Evolutionary conservation across 2,113 vertebrate genomes (phyloP), one percentile per base, ranked within the genome.

Genomic region (Lagopus muta): DNA sequence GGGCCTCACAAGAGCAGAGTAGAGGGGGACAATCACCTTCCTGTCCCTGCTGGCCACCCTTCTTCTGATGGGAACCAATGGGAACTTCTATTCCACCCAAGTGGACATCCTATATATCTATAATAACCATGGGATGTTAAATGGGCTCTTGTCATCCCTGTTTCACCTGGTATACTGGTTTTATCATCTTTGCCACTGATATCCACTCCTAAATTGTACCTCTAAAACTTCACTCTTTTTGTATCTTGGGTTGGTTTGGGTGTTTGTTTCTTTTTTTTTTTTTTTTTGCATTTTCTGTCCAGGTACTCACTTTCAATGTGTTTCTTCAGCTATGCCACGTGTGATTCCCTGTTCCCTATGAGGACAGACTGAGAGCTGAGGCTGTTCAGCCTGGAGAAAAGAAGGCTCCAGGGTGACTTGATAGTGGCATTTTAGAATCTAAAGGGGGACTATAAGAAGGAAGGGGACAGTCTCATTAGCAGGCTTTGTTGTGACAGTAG

Each of bases 271-370:
- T 38, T 38, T 15, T 42, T 16, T 43, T 43, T 43, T 36, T 14
- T 62, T 79, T 14, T 57, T 88, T 40, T n/a, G 30, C 13, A 24
- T 27, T 54, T 43, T 81, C 75, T 78, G 15, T 65, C 86, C 16
- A 42, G 0, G 1, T 61, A 76, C 25, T 76, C 0, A 0, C 25
- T 79, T 80, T 88, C 43, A 34, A 7, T 1, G 0, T 25, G 38
- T 69, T 87, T 86, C 90, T 93, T 86, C 48, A 66, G 24, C 21
- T 70, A 61, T 18, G 89, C 52, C 60, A 81, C n/a, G 32, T 45
- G n/a, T 10, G 54, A 57, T 19, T 57, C 30, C 54, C 32, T 9
- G 15, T 54, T 54, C 52, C 27, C 27, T 13, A 6, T 54, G 15
- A 54, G 27, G 27, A 54, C 27, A 28, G 27, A 8, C 8, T 54